Evolutionary conservation across 2,797 vertebrate species (phyloP), one percentile per base, ranked within the genome.

Genomic region (Enteromius paludinosus): DNA sequence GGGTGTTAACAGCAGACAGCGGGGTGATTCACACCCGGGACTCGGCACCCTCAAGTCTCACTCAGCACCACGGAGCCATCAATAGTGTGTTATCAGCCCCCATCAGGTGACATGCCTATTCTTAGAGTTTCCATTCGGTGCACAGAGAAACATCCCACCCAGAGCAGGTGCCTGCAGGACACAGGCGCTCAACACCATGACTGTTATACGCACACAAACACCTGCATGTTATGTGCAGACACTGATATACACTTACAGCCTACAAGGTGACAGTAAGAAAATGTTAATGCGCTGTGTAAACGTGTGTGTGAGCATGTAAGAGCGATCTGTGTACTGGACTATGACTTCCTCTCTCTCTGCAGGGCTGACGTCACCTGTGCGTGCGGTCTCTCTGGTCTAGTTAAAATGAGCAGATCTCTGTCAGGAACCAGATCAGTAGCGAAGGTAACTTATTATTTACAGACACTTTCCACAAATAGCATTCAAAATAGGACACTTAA

Each of bases 91-190:
- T 92, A 92, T 94, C 92, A 89, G 89, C 68, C 75, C 65, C 86
- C 90, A 92, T 94, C 92, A 92, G 85, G 90, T 91, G 91, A 92
- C 90, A 89, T 73, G 49, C 87, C 92, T 95, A 94, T 94, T 94
- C 90, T 94, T 94, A 92, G 92, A 91, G 88, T 91, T 91, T 92
- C 89, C 89, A 90, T 90, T 89, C 76, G 86, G 87, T 87, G 86
- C 83, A 88, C 82, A 82, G 83, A 71, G 69, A 84, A 73, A 76
- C 30, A 43, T 25, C 68, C 33, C 65, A 66, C 54, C 52, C 71
- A 68, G 49, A 45, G 64, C 54, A 82, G 79, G 70, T 73, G 70
- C 68, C 61, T 5, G 25, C 59, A 79, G 75, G 78, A 80, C 54
- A 80, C 28, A 30, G 23, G 35, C 3, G 49, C 23, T 62, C 20